Percentiles rank a stretch among this genome's conserved stretches.
Conservation (phyloP, 2,113 vertebrate species). For the Oncorhynchus gorbuscha region DNA sequence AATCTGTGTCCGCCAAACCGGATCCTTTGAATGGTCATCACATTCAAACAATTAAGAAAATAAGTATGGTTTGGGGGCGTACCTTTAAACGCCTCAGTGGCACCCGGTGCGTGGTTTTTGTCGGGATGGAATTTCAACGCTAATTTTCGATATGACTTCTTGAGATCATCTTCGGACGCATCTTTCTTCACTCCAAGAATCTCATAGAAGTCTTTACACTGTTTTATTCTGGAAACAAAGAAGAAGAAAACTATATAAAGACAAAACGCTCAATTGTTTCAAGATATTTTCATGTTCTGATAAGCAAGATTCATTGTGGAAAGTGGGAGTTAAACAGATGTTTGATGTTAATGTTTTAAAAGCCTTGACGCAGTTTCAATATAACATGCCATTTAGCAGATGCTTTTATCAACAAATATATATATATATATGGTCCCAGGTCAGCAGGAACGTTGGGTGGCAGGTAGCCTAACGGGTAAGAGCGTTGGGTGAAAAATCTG, state of each 20-base stretch:
- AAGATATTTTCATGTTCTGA: neutral
- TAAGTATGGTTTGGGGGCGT: neutral
- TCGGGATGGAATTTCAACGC: slow-evolving; percentile 96
- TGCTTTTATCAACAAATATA: too few relatives aligned
- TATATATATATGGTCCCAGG: too few relatives aligned
- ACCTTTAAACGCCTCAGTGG: slow-evolving; percentile 98
- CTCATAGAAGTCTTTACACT: slow-evolving; percentile 97
- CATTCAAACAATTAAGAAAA: neutral
- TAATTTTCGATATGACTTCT: slow-evolving; percentile 91
- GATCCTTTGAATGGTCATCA: too few relatives aligned
- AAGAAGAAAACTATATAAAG: neutral
- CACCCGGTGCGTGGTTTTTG: slow-evolving; percentile 91
- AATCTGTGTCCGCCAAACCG: neutral
- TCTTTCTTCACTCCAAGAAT: slow-evolving; percentile 89
- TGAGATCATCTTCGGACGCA: slow-evolving; percentile 90
- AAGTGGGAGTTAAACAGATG: neutral
- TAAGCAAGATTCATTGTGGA: neutral
- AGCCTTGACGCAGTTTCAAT: too few relatives aligned
- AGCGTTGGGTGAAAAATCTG: too few relatives aligned
- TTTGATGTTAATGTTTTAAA: too few relatives aligned
- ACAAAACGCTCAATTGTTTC: neutral
- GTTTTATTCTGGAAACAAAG: slow-evolving; percentile 81
- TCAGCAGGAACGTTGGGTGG: too few relatives aligned
- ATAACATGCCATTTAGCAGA: too few relatives aligned
- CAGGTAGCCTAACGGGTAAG: too few relatives aligned